Evolutionary conservation across 2,888 invertebrate species (phyloP).

Genomic region (Linyphia triangularis): DNA sequence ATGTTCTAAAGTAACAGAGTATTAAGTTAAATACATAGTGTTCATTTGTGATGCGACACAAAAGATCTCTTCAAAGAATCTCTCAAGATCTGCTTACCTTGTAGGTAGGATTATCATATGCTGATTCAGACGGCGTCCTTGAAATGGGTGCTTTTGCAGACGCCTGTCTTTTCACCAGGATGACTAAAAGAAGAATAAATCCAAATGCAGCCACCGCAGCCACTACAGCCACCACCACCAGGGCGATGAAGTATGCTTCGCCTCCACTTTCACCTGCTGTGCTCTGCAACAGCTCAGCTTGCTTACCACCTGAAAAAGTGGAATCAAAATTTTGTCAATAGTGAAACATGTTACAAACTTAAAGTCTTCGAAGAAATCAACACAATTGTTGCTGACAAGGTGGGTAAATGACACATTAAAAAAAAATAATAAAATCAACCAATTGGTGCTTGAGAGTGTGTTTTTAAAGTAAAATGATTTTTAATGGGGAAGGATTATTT

Average conservation of each 20-base stretch:
- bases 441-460: too few relatives aligned
- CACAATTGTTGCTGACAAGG: too few relatives aligned
- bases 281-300: constrained; percentile 73
- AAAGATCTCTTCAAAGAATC: background rate
- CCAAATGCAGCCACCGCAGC: constrained; percentile 91
- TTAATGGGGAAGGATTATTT: too few relatives aligned
- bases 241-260: constrained; percentile 91
- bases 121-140: constrained; percentile 89
- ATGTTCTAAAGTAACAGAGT: background rate
- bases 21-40: background rate
- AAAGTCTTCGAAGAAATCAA: too few relatives aligned
- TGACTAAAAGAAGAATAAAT: constrained; percentile 88
- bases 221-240: constrained; percentile 92
- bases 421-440: too few relatives aligned
- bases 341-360: too few relatives aligned
- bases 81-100: constrained; percentile 83
- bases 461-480: too few relatives aligned
- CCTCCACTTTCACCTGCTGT: constrained; percentile 80
- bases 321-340: too few relatives aligned
- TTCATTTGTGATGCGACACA: background rate
- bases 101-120: constrained; percentile 95
- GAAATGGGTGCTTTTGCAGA: constrained; percentile 89
- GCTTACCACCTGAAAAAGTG: constrained; percentile 65
- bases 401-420: too few relatives aligned
- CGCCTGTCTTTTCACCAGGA: constrained; percentile 87